A percentile compares a stretch with the other conserved stretches of the same genome.
phyloP scores from a whole-genome alignment of 1,140 invertebrate genomes.

The Bombus terrestris region DNA sequence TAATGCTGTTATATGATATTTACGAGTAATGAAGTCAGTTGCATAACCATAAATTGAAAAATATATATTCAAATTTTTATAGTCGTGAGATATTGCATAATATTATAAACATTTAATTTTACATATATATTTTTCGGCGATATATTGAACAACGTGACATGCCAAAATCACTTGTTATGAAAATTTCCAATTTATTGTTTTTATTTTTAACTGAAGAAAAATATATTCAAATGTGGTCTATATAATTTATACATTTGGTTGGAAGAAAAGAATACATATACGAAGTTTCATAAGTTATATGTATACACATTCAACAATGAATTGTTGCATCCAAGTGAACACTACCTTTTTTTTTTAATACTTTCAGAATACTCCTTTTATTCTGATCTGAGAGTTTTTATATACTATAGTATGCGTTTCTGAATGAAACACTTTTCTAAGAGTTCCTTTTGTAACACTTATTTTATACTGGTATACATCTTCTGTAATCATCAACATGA shows the following conservation, averaged over 20 bases:
- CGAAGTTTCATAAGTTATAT: slow-evolving; percentile 39
- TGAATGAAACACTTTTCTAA: slow-evolving; percentile 56
- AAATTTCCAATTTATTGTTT: slow-evolving; percentile 55
- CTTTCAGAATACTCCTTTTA: slow-evolving; percentile 43
- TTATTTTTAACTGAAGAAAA: slow-evolving; percentile 26
- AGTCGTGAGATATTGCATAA: slow-evolving; percentile 46
- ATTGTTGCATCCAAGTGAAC: slow-evolving; percentile 46
- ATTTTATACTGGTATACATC: slow-evolving; percentile 56
- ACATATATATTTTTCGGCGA: slow-evolving; percentile 45
- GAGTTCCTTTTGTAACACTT: slow-evolving; percentile 69
- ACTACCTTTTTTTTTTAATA: slow-evolving; percentile 53
- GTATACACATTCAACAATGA: slow-evolving; percentile 38
- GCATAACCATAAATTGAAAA: slow-evolving; percentile 52
- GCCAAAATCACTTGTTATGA: slow-evolving; percentile 52
- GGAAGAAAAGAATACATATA: not conserved
- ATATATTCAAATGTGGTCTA: slow-evolving; percentile 20
- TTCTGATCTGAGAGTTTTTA: slow-evolving; percentile 58
- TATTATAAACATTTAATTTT: slow-evolving; percentile 47
- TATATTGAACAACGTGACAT: slow-evolving; percentile 27
- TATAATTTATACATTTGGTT: slow-evolving; percentile 28
- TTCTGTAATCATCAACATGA: slow-evolving; percentile 45
- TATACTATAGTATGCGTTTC: slow-evolving; percentile 41
- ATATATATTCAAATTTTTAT: slow-evolving; percentile 64
- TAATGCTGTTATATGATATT: slow-evolving; percentile 50
- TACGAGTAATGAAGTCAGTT: slow-evolving; percentile 59